Evolutionary conservation across 1,140 invertebrate genomes (phyloP), one percentile per base, ranked within the genome.

Genomic region (Latrodectus geometricus): DNA sequence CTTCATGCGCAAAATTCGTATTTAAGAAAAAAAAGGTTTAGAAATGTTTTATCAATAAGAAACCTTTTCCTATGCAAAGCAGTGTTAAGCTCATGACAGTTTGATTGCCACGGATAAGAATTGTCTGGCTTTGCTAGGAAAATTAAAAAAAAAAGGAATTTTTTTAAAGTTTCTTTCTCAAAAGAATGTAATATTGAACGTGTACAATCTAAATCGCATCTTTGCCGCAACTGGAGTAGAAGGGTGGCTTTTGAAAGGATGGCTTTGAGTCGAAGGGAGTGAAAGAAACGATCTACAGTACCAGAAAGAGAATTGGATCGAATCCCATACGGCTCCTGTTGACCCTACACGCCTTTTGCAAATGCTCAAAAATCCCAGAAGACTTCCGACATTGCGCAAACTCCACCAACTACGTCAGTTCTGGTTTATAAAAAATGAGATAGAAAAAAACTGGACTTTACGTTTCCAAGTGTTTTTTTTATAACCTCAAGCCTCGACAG

Each of bases 371-470:
- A 81, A 70, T 81, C 79, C 79, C 79, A 54, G 52, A n/a, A 81
- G 79, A 73, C 17, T 81, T 72, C 49, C 69, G 69, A 81, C 66
- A 81, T 81, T 73, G 79, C 54, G 66, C 72, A 81, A 79, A 79
- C 77, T 79, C 65, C 48, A 69, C 77, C 17, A 68, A 35, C 69
- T 61, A 50, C 12, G 68, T 52, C 79, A 54, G 21, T 54, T 81
- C 72, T 21, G 69, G 49, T 72, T 81, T 52, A 56, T 72, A 70
- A 56, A 72, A 81, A 70, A 81, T 21, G 23, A 23, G 72, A 81
- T 5, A 15, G 15, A 69, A 52, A 69, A 69, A 68, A 52, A 49
- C 48, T 35, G 35, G 35, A 35, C 35, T 35, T 35, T 35, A 35
- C 35, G 35, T 35, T 35, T 35, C 35, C 35, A 35, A 35, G 35